phyloP scores from a whole-genome alignment of 2,113 vertebrate genomes.

The Ptyas mucosa region DNA sequence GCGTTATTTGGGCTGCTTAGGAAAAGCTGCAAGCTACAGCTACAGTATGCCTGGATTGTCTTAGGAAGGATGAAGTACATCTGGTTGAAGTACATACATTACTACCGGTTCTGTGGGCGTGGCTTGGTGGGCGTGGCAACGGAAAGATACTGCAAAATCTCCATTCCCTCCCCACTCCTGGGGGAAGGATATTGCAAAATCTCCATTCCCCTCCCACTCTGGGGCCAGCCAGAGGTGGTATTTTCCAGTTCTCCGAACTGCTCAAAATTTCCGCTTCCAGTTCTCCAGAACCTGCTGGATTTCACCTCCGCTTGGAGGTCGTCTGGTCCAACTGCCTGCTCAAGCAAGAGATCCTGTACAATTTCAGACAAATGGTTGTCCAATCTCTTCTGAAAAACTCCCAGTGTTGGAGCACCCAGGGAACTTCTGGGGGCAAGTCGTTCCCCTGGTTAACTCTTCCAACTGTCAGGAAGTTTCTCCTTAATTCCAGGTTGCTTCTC shows the following conservation, averaged over 20 bases:
- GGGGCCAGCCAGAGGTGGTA: no score
- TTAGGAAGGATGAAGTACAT: not conserved
- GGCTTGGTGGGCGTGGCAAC: no score
- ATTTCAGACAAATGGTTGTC: not conserved
- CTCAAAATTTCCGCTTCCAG: no score
- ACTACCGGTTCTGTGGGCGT: no score
- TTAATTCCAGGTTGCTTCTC: not conserved
- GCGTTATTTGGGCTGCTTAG: not conserved
- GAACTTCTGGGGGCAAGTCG: not conserved
- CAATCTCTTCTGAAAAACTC: not conserved
- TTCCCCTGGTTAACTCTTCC: not conserved
- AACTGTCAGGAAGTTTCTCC: not conserved
- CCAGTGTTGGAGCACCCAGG: no score
- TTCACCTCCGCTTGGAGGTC: not conserved
- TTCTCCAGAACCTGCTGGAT: no score
- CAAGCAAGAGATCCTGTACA: not conserved
- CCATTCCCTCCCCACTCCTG: no score
- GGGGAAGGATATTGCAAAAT: no score
- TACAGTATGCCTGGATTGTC: not conserved
- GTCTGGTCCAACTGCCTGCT: not conserved
- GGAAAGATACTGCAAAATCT: no score
- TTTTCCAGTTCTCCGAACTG: no score
- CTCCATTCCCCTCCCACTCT: no score
- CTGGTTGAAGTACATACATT: no score
- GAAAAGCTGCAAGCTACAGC: not conserved